phyloP scores from a whole-genome alignment of 2,113 vertebrate genomes.

The Clarias gariepinus region DNA sequence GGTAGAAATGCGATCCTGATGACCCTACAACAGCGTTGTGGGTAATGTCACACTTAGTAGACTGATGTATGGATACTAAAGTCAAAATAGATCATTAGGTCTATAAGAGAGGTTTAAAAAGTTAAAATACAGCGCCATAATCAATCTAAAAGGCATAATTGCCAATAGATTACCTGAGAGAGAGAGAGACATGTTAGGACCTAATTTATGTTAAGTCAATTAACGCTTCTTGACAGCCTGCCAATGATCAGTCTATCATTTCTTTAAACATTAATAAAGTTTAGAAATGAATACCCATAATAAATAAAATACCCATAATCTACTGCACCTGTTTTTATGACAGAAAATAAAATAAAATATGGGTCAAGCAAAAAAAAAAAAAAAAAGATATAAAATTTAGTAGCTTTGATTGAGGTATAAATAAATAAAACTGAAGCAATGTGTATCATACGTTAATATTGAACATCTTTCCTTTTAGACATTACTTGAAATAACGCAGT shows the following conservation, averaged over 20 bases:
- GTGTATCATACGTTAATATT: neutral
- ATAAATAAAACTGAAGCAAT: neutral
- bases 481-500: neutral
- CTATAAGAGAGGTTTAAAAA: neutral
- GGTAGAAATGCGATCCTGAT: neutral
- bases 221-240: neutral
- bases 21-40: neutral
- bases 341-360: neutral
- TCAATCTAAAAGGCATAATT: conserved; percentile 76
- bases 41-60: too few species aligned
- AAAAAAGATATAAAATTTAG: neutral
- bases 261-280: neutral
- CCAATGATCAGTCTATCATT: neutral
- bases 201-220: neutral
- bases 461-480: neutral
- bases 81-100: neutral
- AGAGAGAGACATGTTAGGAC: neutral
- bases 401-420: neutral
- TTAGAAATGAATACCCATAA: neutral
- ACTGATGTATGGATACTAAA: too few species aligned
- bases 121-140: conserved; percentile 70
- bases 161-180: neutral
- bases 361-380: neutral
- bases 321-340: neutral
- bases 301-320: neutral